Conservation (phyloP, 2,888 invertebrate genomes). For the Polydrusus pterygomalis region DNA sequence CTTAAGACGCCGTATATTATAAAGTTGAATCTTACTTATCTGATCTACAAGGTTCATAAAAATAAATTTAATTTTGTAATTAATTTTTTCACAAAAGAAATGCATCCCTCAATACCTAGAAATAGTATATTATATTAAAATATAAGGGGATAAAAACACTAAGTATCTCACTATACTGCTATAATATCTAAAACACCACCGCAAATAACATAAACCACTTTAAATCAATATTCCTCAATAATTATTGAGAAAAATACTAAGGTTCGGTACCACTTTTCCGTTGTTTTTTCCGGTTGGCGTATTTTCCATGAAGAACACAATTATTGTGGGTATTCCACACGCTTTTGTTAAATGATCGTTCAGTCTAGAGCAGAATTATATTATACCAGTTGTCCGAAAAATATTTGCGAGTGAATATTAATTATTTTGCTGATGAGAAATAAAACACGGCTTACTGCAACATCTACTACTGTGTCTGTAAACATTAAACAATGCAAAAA, state of each 20-base stretch:
- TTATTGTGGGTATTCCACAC: not conserved
- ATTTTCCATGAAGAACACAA: not conserved
- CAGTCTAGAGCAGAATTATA: not conserved
- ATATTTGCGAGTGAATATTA: too few relatives aligned
- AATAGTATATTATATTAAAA: not conserved
- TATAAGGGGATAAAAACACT: not conserved
- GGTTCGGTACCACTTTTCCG: not conserved
- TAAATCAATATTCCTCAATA: not conserved
- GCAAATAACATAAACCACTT: not conserved
- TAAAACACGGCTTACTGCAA: too few relatives aligned
- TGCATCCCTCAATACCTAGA: not conserved
- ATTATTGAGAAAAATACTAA: not conserved
- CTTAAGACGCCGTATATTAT: not conserved
- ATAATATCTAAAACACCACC: not conserved
- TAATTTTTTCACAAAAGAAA: conserved; percentile 22
- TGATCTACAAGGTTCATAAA: not conserved
- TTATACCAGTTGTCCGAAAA: too few relatives aligned
- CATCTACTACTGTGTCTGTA: too few relatives aligned
- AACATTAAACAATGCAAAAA: too few relatives aligned
- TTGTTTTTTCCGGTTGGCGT: conserved; percentile 13
- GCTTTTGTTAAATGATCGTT: not conserved
- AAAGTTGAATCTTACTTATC: not conserved
- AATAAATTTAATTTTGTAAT: not conserved
- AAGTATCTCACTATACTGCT: not conserved
- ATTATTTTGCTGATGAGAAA: too few relatives aligned